Evolutionary conservation across 2,113 vertebrate species (phyloP).

Genomic region (Sorex fumeus): DNA sequence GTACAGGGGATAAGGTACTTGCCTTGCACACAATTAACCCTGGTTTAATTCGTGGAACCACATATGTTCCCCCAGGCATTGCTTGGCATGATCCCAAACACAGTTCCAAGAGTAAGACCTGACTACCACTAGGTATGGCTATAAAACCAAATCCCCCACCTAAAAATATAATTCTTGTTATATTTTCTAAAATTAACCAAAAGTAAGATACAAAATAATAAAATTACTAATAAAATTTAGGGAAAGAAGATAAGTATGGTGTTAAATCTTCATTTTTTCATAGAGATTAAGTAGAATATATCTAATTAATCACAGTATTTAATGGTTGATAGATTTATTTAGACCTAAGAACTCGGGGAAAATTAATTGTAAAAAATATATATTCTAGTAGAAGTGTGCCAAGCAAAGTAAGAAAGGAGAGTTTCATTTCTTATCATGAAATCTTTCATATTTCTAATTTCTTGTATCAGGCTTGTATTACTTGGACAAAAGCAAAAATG

Average conservation of each 20-base stretch:
- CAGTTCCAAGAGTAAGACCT: too few species aligned
- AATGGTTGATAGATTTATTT: neutral
- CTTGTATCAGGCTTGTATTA: neutral
- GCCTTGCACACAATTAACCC: too few species aligned
- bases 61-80: too few species aligned
- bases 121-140: too few species aligned
- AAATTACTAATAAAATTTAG: neutral
- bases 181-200: slow-evolving; percentile 11
- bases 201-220: neutral
- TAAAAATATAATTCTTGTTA: neutral
- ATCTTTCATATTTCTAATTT: neutral
- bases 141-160: too few species aligned
- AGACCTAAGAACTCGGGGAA: neutral
- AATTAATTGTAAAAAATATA: neutral
- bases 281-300: neutral
- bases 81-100: too few species aligned
- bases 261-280: neutral
- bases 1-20: too few species aligned
- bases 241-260: neutral
- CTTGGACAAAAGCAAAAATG: slow-evolving; percentile 16
- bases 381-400: neutral
- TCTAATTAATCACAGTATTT: neutral
- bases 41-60: too few species aligned
- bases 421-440: neutral
- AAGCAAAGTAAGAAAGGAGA: neutral